A percentile compares a stretch with the other conserved stretches of the same genome.
phyloP scores from a whole-genome alignment of 2,113 vertebrate genomes.

The Percina caprodes region DNA sequence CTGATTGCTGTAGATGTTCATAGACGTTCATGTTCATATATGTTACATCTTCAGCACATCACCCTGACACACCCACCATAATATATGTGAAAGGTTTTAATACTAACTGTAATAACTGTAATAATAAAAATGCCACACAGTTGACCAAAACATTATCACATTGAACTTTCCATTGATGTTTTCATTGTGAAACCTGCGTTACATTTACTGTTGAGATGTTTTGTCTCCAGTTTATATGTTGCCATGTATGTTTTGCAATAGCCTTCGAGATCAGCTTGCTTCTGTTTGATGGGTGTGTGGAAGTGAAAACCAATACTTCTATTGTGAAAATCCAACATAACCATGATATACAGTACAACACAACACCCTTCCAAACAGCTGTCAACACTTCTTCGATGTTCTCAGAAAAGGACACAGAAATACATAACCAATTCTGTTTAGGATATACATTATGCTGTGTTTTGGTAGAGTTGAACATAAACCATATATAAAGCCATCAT shows the following conservation, averaged over 20 bases:
- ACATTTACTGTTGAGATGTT: neutral
- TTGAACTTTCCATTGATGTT: neutral
- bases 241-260: neutral
- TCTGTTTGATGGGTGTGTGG: neutral
- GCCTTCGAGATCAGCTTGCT: neutral
- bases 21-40: neutral
- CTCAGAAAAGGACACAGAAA: neutral
- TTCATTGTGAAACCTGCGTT: neutral
- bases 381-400: neutral
- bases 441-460: neutral
- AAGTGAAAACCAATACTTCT: neutral
- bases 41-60: neutral
- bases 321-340: neutral
- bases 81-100: neutral
- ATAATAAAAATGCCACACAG: neutral
- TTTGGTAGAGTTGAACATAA: neutral
- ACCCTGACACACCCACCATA: neutral
- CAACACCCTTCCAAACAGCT: neutral
- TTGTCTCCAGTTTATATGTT: neutral
- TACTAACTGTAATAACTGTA: too few species aligned
- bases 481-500: neutral
- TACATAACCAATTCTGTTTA: neutral
- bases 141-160: neutral
- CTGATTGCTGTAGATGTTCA: neutral
- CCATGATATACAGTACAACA: neutral